A percentile compares a stretch with the other conserved stretches of the same genome.
Conservation (phyloP, 2,888 invertebrate genomes). For the Polyommatus iphigenia region DNA sequence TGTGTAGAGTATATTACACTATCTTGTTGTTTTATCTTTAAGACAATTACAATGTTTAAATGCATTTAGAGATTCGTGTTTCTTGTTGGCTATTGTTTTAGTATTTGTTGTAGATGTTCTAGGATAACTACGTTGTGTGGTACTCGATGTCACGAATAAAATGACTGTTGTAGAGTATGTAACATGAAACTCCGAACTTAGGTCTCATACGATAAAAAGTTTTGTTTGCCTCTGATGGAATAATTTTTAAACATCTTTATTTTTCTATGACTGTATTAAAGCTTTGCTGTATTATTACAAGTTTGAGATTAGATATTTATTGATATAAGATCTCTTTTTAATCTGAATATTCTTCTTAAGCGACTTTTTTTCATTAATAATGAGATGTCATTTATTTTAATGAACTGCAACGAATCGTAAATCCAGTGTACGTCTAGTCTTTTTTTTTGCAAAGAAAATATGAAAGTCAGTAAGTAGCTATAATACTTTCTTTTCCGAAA, state of each 20-base stretch:
- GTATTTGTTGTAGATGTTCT: conserved; percentile 12
- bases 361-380: background rate
- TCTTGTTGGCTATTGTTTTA: conserved; percentile 19
- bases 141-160: background rate
- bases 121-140: conserved; percentile 8
- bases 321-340: background rate
- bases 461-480: background rate
- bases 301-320: background rate
- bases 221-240: background rate
- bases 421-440: background rate
- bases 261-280: background rate
- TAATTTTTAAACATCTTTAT: background rate
- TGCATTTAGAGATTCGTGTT: conserved; percentile 16
- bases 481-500: too few species aligned
- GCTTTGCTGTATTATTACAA: background rate
- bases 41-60: background rate
- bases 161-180: background rate
- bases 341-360: background rate
- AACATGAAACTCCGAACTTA: background rate
- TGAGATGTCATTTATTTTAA: background rate
- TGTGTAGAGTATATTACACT: background rate
- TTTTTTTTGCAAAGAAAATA: background rate
- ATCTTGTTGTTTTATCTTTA: conserved; percentile 12
- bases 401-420: background rate
- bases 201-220: background rate